Conservation (phyloP, 2,113 vertebrate genomes). For the Alces alces region DNA sequence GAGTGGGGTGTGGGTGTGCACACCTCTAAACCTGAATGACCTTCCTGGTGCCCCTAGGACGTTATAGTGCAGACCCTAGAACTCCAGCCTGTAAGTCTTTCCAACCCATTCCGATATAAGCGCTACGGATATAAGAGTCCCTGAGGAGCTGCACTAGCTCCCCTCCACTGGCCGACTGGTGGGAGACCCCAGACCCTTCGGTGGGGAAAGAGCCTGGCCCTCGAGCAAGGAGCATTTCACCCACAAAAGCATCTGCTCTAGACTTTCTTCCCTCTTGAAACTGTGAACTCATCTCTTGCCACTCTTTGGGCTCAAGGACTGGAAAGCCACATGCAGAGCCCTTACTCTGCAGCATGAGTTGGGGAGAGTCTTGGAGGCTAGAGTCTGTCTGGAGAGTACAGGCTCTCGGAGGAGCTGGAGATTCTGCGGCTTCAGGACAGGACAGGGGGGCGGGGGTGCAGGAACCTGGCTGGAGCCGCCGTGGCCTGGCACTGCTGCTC, state of each 20-base stretch:
- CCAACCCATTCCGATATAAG: background rate
- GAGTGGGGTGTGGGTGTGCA: fast-evolving
- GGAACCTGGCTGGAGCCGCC: background rate
- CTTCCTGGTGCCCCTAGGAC: background rate
- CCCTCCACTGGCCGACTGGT: fast-evolving
- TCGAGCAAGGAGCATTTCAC: background rate
- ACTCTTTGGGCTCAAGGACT: background rate
- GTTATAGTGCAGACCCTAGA: background rate
- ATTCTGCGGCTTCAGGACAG: fast-evolving
- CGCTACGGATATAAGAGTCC: background rate
- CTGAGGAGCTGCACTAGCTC: background rate
- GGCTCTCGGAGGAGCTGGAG: background rate
- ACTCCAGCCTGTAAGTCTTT: background rate
- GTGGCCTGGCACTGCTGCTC: background rate
- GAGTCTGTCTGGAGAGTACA: background rate
- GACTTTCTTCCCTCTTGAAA: background rate
- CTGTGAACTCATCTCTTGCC: slow-evolving; percentile 6
- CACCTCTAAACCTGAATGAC: background rate
- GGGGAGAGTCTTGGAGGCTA: background rate
- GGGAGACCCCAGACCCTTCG: background rate
- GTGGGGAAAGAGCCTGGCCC: background rate
- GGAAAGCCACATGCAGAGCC: background rate
- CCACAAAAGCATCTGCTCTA: background rate
- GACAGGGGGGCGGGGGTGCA: background rate
- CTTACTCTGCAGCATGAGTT: background rate